These are phyloP conservation scores for Watsonalla binaria DNA, from an alignment of 2,888 invertebrate species.

Conservation along the genomic window DNA sequence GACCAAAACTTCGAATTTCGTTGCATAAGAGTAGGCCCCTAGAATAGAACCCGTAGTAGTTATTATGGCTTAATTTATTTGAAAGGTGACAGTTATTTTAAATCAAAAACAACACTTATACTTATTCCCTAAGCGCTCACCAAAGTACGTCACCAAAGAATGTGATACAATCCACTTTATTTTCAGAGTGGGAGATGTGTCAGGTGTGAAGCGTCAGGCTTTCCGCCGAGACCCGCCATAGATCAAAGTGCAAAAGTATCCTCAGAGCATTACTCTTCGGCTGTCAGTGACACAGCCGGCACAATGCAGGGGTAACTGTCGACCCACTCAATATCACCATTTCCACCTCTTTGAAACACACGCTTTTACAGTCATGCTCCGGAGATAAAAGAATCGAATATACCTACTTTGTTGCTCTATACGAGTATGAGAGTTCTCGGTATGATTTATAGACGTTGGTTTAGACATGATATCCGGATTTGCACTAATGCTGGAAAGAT, in stretches of 20 bases:
- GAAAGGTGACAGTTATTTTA: too few species aligned
- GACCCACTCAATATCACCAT: slow-evolving; percentile 9
- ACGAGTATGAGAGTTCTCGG: background rate
- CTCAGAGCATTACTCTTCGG: slow-evolving; percentile 46
- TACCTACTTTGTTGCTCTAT: background rate
- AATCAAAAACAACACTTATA: too few species aligned
- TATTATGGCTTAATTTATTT: too few species aligned
- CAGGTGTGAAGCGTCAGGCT: slow-evolving; percentile 7
- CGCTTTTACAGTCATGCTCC: background rate
- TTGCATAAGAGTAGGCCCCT: too few species aligned
- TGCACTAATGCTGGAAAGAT: background rate
- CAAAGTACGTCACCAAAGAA: background rate
- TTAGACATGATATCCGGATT: background rate
- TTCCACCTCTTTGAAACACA: slow-evolving; percentile 1
- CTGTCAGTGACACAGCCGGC: slow-evolving; percentile 43
- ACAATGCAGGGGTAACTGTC: slow-evolving; percentile 6
- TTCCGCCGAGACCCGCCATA: slow-evolving; percentile 32
- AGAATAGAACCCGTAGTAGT: too few species aligned
- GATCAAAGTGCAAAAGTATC: slow-evolving; percentile 64
- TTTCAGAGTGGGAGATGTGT: slow-evolving; percentile 1
- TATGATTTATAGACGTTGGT: background rate
- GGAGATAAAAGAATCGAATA: background rate
- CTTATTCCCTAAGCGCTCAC: background rate
- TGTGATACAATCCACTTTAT: slow-evolving; percentile 3
- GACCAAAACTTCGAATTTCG: too few species aligned